Evolutionary conservation across 2,888 invertebrate genomes (phyloP).

Genomic region (Zele albiditarsus): DNA sequence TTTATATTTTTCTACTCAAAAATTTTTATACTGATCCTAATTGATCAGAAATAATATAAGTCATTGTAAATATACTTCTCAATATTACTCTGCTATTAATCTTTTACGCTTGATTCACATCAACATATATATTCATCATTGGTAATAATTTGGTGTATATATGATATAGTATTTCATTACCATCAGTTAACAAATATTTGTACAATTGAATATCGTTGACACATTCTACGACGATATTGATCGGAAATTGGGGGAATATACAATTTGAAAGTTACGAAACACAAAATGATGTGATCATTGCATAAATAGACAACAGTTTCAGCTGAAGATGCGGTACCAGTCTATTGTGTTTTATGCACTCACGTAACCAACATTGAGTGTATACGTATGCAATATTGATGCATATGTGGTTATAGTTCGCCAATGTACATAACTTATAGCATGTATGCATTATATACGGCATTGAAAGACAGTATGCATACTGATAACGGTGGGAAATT

Average conservation of each 20-base stretch:
- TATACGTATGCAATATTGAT: not conserved
- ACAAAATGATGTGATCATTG: slow-evolving; percentile 24
- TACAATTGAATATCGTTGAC: not conserved
- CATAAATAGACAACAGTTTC: slow-evolving; percentile 30
- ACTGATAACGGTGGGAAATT: not conserved
- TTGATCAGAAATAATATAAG: no score
- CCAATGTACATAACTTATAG: not conserved
- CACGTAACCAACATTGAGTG: slow-evolving; percentile 44
- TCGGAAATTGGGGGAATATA: slow-evolving; percentile 25
- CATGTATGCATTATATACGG: not conserved
- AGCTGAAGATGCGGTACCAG: slow-evolving; percentile 2
- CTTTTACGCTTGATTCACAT: no score
- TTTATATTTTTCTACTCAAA: no score
- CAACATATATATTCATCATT: no score
- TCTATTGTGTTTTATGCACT: slow-evolving; percentile 20
- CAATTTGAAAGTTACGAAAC: slow-evolving; percentile 51
- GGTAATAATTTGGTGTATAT: no score
- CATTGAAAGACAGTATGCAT: not conserved
- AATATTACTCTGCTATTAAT: no score
- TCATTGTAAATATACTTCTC: no score
- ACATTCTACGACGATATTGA: slow-evolving; percentile 7
- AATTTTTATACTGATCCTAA: no score
- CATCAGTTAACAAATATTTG: not conserved
- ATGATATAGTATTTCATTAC: not conserved
- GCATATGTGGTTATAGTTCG: not conserved